Evolutionary conservation across 2,888 invertebrate species (phyloP).

Genomic region (Cenopis cana): DNA sequence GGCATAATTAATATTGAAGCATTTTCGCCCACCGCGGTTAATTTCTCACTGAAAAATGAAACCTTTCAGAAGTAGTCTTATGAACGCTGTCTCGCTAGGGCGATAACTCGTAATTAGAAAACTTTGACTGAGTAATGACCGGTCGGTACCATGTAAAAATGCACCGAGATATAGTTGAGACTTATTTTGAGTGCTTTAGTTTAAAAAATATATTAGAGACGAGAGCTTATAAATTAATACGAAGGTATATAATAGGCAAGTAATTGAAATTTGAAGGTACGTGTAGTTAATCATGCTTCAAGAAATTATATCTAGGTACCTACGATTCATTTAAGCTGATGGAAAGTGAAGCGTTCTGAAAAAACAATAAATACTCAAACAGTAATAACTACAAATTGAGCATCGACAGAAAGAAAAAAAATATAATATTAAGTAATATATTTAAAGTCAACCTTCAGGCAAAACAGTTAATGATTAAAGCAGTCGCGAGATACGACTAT

Average conservation of each 20-base stretch:
- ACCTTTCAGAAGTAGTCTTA: conserved; percentile 27
- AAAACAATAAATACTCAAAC: neutral
- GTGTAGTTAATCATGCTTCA: too few relatives aligned
- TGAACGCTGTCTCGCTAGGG: conserved; percentile 26
- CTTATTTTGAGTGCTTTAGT: neutral
- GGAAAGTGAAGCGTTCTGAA: neutral
- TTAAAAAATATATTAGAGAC: too few relatives aligned
- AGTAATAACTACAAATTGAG: neutral
- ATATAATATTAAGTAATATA: too few relatives aligned
- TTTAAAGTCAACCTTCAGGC: too few relatives aligned
- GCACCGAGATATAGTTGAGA: conserved; percentile 2
- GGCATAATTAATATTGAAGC: conserved; percentile 74
- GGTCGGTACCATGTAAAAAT: conserved; percentile 9
- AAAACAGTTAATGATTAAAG: too few relatives aligned
- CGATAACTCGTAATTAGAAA: conserved; percentile 40
- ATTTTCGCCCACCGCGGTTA: conserved; percentile 51
- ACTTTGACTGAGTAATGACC: conserved; percentile 24
- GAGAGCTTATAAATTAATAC: neutral
- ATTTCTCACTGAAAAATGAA: conserved; percentile 31
- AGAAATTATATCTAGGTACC: too few relatives aligned
- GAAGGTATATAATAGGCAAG: neutral
- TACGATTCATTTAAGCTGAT: neutral
- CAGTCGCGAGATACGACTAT: too few relatives aligned
- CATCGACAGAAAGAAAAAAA: too few relatives aligned
- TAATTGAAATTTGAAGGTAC: too few relatives aligned